Base-by-base conservation (phyloP, 2,797 vertebrate genomes). In the Orientallactaga sibirica region DNA sequence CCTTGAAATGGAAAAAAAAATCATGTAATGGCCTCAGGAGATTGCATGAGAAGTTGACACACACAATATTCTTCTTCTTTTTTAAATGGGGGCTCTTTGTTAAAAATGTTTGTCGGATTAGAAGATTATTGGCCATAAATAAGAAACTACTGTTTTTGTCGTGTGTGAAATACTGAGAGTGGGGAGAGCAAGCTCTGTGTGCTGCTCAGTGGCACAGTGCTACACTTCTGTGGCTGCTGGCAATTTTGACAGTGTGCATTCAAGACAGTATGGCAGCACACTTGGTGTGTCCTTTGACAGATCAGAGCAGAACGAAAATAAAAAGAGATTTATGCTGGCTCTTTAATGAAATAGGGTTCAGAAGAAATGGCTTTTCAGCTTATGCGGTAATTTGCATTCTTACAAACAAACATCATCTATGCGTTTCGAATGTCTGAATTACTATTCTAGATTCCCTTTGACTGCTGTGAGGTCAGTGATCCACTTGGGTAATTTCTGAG, bases 401-500 rank as follows among this genome's bases (percentile, higher is more conserved):
- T 85, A 91, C 86, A 97, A 97, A 96, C 94, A 92, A 90, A 77
- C 85, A 80, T 74, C 88, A 96, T 79, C 85, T 90, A 90, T 86
- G 37, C 71, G 93, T 96, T 97, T 93, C 79, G 93, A 93, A 94
- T 95, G 64, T 88, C 93, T 94, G 93, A 96, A 96, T 96, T 97
- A 93, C 96, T 97, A 93, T 91, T 95, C 27, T 43, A 27, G 33
- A 27, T 96, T 96, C 76, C 92, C 97, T 98, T 95, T 96, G 95
- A 90, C 79, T 74, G 89, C 93, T 88, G 74, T 91, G 74, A 76
- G 93, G 96, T 97, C 96, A 95, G 92, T 91, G 95, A 97, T 95
- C 78, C 85, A 81, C 85, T 95, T 91, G 94, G 96, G 90, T 95
- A 92, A 80, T 92, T 93, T 96, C 90, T 92, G 88, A 96, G 96